Conservation (phyloP, 2,888 invertebrate genomes). For the Chrysomela aeneicollis region DNA sequence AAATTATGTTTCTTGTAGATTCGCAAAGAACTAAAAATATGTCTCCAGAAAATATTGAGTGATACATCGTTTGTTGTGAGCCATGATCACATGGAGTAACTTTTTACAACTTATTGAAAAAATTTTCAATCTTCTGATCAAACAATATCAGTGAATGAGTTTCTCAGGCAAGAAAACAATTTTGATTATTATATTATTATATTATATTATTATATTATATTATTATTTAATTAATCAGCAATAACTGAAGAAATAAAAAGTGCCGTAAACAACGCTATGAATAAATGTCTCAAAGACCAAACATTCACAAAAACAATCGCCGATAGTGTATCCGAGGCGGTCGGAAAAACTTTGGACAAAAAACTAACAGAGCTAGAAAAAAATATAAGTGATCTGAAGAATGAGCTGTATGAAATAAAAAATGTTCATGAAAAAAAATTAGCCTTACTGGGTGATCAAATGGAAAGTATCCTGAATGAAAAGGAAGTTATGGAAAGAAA, state of each 20-base stretch:
- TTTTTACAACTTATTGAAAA: no score
- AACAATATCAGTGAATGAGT: no score
- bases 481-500: neutral
- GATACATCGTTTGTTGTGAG: no score
- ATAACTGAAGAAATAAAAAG: neutral
- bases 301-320: neutral
- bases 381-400: neutral
- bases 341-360: neutral
- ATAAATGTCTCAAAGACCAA: neutral
- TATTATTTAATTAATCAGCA: no score
- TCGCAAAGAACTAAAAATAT: no score
- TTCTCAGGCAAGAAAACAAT: no score
- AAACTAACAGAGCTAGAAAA: neutral
- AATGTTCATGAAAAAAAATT: neutral
- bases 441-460: neutral
- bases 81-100: no score
- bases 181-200: no score
- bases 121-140: no score
- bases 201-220: no score
- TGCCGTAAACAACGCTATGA: neutral
- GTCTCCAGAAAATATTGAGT: no score
- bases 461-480: neutral
- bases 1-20: no score
- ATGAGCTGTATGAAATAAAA: neutral
- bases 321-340: neutral